These are phyloP conservation scores for Lasioglossum malachurum DNA, from an alignment of 2,888 invertebrate genomes.

Conservation along the genomic window DNA sequence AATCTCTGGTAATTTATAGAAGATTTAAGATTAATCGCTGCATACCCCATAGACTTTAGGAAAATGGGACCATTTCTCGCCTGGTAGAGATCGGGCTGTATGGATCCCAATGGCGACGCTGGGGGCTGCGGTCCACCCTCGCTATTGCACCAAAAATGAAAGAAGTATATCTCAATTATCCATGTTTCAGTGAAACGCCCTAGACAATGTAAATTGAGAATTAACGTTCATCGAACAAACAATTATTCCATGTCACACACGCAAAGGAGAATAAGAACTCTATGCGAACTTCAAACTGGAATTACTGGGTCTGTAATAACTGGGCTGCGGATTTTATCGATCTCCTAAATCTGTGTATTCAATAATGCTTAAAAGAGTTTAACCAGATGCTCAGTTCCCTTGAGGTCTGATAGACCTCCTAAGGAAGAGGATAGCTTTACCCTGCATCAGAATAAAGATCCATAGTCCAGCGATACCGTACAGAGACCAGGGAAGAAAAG, in stretches of 20 bases:
- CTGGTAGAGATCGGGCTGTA: slow-evolving; percentile 95
- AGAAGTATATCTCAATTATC: neutral
- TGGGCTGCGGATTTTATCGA: neutral
- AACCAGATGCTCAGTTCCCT: neutral
- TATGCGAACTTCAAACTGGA: neutral
- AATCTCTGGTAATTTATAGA: neutral
- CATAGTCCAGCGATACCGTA: neutral
- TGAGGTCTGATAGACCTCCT: neutral
- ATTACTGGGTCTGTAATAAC: neutral
- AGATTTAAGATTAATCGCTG: neutral
- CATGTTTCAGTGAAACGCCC: neutral
- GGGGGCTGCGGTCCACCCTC: slow-evolving; percentile 84
- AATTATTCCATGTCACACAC: neutral
- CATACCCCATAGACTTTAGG: slow-evolving; percentile 86
- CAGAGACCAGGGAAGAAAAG: neutral
- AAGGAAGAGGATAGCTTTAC: neutral
- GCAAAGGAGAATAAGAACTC: neutral
- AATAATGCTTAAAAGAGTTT: neutral
- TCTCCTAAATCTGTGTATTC: neutral
- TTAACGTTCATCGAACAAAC: neutral
- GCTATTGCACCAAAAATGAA: slow-evolving; percentile 72
- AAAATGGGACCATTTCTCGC: slow-evolving; percentile 92
- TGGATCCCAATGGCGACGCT: slow-evolving; percentile 90
- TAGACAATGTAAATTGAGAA: neutral
- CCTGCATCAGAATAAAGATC: neutral